Evolutionary conservation across 2,113 vertebrate genomes (phyloP).

Genomic region (Callocephalon fimbriatum): DNA sequence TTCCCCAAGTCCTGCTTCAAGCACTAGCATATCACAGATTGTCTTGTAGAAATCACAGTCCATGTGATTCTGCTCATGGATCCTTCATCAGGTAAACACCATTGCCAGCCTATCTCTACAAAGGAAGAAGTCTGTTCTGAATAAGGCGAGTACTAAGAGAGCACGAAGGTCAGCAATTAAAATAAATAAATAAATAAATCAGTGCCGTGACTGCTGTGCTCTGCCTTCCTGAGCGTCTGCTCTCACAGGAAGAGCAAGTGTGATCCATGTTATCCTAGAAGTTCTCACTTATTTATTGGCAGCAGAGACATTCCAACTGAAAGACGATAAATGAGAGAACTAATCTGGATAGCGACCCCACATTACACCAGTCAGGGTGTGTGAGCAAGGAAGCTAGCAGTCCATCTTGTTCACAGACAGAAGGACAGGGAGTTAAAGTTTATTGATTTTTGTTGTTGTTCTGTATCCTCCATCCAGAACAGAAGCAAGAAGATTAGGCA

Average conservation of each 20-base stretch:
- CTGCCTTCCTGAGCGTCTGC: slow-evolving; percentile 12
- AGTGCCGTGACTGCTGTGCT: background rate
- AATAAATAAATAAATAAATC: background rate
- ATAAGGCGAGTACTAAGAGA: background rate
- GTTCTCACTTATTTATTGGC: slow-evolving; percentile 17
- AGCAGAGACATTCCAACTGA: slow-evolving; percentile 41
- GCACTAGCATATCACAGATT: slow-evolving; percentile 49
- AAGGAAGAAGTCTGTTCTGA: slow-evolving; percentile 1
- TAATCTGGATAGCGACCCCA: background rate
- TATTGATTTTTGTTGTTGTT: slow-evolving; percentile 57
- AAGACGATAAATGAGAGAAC: slow-evolving; percentile 29
- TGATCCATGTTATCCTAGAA: background rate
- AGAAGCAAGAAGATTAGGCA: background rate
- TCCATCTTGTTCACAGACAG: slow-evolving; percentile 18
- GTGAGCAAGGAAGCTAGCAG: background rate
- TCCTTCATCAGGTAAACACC: slow-evolving; percentile 47
- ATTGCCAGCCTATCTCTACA: background rate
- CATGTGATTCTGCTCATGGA: slow-evolving; percentile 36
- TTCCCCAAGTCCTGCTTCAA: slow-evolving; percentile 41
- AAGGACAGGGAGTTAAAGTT: slow-evolving; percentile 41
- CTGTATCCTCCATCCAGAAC: background rate
- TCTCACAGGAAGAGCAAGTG: slow-evolving; percentile 36
- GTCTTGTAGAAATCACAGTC: slow-evolving; percentile 59
- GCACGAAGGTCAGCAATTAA: background rate
- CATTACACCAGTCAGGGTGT: background rate